These are phyloP conservation scores for Uria lomvia DNA, from an alignment of 2,113 vertebrate species.

Conservation along the genomic window DNA sequence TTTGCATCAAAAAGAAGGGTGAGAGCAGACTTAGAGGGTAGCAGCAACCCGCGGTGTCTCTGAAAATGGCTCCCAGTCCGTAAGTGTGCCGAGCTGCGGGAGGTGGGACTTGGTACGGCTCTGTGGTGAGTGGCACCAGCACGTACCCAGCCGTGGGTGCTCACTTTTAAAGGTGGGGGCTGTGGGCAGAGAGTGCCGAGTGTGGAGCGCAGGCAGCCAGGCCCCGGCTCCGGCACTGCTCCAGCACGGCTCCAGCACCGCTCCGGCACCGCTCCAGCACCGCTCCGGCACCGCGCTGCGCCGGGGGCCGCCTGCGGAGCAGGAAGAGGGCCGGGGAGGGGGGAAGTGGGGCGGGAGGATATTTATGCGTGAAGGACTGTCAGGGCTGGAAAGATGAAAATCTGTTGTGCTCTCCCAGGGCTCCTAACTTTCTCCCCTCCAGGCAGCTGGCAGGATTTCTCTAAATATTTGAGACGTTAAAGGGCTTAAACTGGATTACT, in stretches of 20 bases:
- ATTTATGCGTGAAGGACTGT: conserved; percentile 7
- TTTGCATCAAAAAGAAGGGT: neutral
- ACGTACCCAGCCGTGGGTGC: fast-evolving
- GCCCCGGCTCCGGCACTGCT: neutral
- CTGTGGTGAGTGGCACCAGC: neutral
- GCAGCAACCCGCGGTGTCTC: neutral
- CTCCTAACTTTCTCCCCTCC: conserved; percentile 35
- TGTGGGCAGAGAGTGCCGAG: fast-evolving
- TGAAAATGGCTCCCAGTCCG: neutral
- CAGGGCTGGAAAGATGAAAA: conserved; percentile 35
- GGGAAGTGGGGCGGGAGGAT: neutral
- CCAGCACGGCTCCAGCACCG: neutral
- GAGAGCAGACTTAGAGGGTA: neutral
- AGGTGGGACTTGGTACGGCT: neutral
- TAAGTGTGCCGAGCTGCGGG: neutral
- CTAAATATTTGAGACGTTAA: conserved; percentile 57
- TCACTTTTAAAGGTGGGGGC: neutral
- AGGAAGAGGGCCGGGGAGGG: neutral
- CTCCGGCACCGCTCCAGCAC: neutral
- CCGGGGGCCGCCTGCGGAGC: neutral
- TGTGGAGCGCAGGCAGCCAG: neutral
- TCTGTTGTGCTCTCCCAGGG: conserved; percentile 33
- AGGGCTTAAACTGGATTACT: conserved; percentile 50
- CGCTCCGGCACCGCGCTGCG: neutral
- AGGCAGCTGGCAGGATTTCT: conserved; percentile 55